Percentiles rank a stretch among this genome's conserved stretches.
These are phyloP conservation scores for Lordiphosa stackelbergi DNA, from an alignment of 1,140 invertebrate species.

Conservation along the genomic window DNA sequence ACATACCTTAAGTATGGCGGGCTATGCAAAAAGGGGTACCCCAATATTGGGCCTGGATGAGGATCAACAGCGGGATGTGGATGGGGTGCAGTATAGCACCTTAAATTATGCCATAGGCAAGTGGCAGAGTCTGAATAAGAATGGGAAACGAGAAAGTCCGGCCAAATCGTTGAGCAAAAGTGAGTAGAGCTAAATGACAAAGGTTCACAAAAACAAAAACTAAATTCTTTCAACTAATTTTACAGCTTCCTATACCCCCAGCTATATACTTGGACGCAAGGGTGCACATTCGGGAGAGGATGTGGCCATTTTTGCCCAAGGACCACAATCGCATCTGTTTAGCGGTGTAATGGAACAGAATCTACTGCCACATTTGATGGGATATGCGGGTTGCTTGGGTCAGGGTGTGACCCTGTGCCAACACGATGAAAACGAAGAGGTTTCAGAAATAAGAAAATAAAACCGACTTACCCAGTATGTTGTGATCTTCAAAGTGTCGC, in stretches of 20 bases:
- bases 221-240: not conserved
- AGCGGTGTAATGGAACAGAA: constrained; percentile 87
- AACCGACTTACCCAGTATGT: constrained; percentile 57
- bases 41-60: constrained; percentile 80
- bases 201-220: too few relatives aligned
- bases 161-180: constrained; percentile 38
- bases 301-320: constrained; percentile 81
- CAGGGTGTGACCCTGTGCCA: constrained; percentile 40
- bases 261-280: constrained; percentile 73
- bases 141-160: constrained; percentile 45
- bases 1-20: constrained; percentile 83
- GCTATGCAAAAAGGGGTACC: constrained; percentile 83
- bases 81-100: constrained; percentile 80
- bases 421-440: not conserved
- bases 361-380: constrained; percentile 85
- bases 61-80: constrained; percentile 24
- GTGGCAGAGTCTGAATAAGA: constrained; percentile 76
- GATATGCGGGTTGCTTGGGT: constrained; percentile 81
- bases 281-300: constrained; percentile 84
- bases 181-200: constrained; percentile 14
- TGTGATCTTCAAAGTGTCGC: constrained; percentile 73
- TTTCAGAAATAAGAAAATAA: constrained; percentile 10
- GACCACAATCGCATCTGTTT: constrained; percentile 85
- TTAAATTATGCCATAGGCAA: constrained; percentile 84
- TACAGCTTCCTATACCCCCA: constrained; percentile 75